phyloP scores from a whole-genome alignment of 1,140 invertebrate genomes.

The Lethocerus indicus region DNA sequence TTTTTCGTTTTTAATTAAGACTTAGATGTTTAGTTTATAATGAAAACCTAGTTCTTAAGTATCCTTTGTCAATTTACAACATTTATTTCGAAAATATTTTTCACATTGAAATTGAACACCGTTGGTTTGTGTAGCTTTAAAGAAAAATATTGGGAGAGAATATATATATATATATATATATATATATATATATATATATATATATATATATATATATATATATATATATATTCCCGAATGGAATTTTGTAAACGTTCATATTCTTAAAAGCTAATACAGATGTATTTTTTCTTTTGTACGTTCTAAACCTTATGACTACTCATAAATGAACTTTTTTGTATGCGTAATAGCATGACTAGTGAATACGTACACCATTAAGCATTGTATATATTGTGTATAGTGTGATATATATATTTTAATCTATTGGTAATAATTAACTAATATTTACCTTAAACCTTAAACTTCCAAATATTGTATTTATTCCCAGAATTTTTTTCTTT shows the following conservation, averaged over 20 bases:
- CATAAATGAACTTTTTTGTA: neutral
- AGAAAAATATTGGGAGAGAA: too few species aligned
- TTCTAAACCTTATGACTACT: constrained; percentile 2
- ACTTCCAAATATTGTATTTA: constrained; percentile 11
- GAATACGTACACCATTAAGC: too few species aligned
- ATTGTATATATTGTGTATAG: constrained; percentile 14
- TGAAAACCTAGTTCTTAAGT: too few species aligned
- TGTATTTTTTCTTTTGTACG: neutral
- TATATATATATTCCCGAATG: neutral
- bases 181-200: too few species aligned
- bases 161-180: too few species aligned
- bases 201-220: neutral
- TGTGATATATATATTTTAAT: constrained; percentile 8
- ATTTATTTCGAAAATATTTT: too few species aligned
- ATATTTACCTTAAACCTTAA: constrained; percentile 4
- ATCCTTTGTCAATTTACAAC: too few species aligned
- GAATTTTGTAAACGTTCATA: neutral
- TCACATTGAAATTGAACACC: too few species aligned
- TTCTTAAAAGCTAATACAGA: neutral
- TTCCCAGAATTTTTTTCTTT: constrained; percentile 9
- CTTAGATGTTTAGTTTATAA: too few species aligned
- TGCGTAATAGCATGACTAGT: too few species aligned
- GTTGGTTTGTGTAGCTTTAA: too few species aligned
- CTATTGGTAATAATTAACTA: neutral
- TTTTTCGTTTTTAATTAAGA: too few species aligned